phyloP scores from a whole-genome alignment of 2,113 vertebrate species.

The Irena cyanogastra region DNA sequence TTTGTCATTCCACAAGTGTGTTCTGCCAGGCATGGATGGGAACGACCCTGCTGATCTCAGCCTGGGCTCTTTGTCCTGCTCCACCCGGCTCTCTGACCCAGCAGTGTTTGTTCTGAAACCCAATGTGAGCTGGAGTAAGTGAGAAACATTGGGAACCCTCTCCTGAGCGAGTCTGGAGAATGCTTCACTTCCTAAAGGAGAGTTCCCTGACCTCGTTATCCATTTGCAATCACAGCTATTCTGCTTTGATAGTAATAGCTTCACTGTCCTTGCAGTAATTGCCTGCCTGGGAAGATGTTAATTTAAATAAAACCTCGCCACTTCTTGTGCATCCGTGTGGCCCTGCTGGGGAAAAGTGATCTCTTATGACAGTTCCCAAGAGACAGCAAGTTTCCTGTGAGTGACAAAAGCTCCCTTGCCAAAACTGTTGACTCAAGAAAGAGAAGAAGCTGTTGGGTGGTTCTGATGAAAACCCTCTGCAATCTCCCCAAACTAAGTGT shows the following conservation, averaged over 20 bases:
- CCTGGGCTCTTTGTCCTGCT: background rate
- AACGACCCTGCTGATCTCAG: background rate
- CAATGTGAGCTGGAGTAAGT: background rate
- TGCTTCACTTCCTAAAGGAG: background rate
- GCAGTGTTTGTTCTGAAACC: background rate
- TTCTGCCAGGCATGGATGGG: background rate
- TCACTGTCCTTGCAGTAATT: background rate
- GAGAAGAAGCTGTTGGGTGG: background rate
- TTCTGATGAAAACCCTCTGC: background rate
- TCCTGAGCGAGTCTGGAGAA: background rate
- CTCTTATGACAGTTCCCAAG: background rate
- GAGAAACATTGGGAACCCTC: background rate
- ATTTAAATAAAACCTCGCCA: background rate
- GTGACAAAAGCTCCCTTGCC: background rate
- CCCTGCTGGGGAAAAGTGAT: background rate
- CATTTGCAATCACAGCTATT: background rate
- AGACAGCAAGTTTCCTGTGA: background rate
- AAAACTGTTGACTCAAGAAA: background rate
- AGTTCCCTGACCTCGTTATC: background rate
- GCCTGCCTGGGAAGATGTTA: background rate
- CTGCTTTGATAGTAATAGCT: background rate
- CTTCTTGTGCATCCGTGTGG: background rate
- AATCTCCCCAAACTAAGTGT: background rate
- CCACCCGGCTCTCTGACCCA: background rate
- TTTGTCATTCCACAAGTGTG: background rate